These are phyloP conservation scores for Sepioteuthis lessoniana DNA, from an alignment of 2,888 invertebrate species.

Conservation along the genomic window DNA sequence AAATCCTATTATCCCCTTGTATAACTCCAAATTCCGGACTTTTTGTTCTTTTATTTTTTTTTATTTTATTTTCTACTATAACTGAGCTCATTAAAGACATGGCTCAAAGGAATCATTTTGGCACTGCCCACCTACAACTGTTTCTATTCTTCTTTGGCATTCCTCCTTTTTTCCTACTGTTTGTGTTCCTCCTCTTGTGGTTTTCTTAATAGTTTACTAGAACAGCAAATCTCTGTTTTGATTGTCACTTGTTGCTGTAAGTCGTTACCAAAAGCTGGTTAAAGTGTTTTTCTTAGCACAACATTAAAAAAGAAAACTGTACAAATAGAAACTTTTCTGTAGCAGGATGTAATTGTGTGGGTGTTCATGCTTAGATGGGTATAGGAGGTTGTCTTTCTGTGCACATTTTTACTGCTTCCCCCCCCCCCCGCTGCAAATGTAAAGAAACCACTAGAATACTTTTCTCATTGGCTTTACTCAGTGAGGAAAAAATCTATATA, in stretches of 20 bases:
- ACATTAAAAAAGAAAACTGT: too few species aligned
- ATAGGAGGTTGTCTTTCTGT: too few species aligned
- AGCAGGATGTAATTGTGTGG: too few species aligned
- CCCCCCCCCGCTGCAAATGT: too few species aligned
- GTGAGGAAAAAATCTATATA: too few species aligned
- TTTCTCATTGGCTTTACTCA: too few species aligned
- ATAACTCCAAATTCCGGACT: neutral
- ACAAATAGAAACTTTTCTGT: too few species aligned
- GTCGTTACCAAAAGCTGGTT: neutral
- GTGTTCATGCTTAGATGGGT: too few species aligned
- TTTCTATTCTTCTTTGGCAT: neutral
- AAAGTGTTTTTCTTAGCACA: neutral
- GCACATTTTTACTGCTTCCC: too few species aligned
- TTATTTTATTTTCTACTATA: too few species aligned
- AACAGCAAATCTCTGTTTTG: neutral
- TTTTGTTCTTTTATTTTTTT: too few species aligned
- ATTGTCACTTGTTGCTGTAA: neutral
- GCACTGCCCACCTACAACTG: neutral
- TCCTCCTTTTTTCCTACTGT: neutral
- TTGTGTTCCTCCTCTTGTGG: neutral
- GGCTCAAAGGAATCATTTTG: neutral
- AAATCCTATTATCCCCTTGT: neutral
- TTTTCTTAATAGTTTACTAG: neutral
- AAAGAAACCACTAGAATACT: too few species aligned
- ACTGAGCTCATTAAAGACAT: neutral